Evolutionary conservation across 2,113 vertebrate species (phyloP).

Genomic region (Fulmarus glacialis): DNA sequence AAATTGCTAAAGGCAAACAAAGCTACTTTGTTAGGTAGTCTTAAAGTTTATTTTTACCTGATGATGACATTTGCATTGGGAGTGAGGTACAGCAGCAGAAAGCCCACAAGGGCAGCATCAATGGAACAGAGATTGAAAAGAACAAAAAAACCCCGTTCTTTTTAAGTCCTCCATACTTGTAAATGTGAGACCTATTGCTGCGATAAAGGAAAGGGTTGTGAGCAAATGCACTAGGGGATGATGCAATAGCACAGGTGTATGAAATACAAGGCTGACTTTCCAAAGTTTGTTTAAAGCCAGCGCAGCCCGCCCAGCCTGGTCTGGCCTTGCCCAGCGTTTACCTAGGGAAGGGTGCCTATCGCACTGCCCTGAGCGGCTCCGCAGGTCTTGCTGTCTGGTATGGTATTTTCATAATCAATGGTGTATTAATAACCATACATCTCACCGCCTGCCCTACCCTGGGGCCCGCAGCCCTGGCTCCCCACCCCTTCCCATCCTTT

Average conservation of each 20-base stretch:
- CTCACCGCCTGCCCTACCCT: neutral
- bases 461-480: neutral
- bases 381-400: neutral
- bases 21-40: constrained; percentile 56
- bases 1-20: constrained; percentile 69
- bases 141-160: neutral
- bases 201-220: neutral
- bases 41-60: constrained; percentile 65
- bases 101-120: constrained; percentile 48
- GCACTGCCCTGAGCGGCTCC: neutral
- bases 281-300: neutral
- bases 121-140: constrained; percentile 45
- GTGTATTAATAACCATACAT: neutral
- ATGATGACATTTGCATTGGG: constrained; percentile 69
- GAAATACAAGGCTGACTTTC: neutral
- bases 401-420: neutral
- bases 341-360: neutral
- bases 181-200: constrained; percentile 47
- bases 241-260: neutral
- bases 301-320: neutral
- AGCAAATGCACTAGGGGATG: neutral
- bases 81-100: constrained; percentile 36
- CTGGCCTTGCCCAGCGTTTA: neutral
- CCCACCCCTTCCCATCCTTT: neutral
- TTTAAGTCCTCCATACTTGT: neutral